Percentiles rank a stretch among this genome's conserved stretches.
Conservation (phyloP, 1,140 invertebrate genomes). For the Uloborus diversus region DNA sequence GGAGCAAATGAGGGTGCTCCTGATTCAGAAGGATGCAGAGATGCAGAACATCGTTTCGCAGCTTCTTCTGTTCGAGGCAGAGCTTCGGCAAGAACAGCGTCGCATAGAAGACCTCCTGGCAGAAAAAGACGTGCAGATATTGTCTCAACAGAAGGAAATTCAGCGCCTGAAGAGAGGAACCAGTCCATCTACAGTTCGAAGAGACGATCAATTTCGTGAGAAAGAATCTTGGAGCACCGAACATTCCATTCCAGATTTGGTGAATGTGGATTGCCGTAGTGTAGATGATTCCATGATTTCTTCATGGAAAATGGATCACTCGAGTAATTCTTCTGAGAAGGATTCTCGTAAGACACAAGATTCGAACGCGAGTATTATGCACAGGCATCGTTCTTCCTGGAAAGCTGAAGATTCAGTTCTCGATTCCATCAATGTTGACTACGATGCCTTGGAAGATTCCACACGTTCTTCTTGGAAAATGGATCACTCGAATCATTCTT, state of each 20-base stretch:
- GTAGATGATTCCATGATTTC: too few relatives aligned
- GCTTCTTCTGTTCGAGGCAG: constrained; percentile 36
- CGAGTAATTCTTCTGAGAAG: too few relatives aligned
- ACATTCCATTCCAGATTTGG: too few relatives aligned
- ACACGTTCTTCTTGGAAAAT: too few relatives aligned
- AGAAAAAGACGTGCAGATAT: constrained; percentile 39
- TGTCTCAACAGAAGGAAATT: constrained; percentile 30
- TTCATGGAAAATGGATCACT: too few relatives aligned
- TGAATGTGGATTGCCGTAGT: background rate
- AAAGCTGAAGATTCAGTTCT: background rate
- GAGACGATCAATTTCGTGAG: too few relatives aligned
- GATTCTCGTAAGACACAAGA: too few relatives aligned
- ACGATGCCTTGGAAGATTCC: too few relatives aligned
- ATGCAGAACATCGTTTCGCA: constrained; percentile 50
- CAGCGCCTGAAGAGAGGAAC: constrained; percentile 5
- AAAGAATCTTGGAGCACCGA: too few relatives aligned
- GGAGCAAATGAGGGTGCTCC: constrained; percentile 22
- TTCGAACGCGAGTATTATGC: background rate
- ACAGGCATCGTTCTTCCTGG: background rate
- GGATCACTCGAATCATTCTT: too few relatives aligned
- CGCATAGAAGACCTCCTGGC: constrained; percentile 35
- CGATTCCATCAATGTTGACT: too few relatives aligned
- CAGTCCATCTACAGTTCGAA: too few relatives aligned
- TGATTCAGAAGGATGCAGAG: constrained; percentile 48
- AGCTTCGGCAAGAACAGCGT: constrained; percentile 40